These are phyloP conservation scores for Leptatherina wallacei DNA, from an alignment of 2,797 vertebrate genomes.

Conservation along the genomic window DNA sequence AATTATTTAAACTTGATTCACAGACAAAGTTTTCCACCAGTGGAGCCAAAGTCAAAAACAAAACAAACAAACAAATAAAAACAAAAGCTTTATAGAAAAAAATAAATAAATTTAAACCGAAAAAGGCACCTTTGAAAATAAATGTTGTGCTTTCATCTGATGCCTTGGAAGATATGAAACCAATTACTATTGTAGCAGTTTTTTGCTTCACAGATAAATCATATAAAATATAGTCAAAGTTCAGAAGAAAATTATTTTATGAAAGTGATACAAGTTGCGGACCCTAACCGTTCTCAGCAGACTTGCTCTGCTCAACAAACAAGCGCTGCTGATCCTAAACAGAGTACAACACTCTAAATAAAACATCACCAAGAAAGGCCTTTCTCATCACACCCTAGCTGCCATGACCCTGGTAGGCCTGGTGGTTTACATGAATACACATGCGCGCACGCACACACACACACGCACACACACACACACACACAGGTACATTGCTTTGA, in stretches of 20 bases:
- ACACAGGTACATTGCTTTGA: constrained; percentile 56
- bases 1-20: constrained; percentile 2
- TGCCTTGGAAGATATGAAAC: constrained; percentile 33
- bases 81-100: background rate
- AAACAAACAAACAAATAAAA: background rate
- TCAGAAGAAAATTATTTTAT: constrained; percentile 11
- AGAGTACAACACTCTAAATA: constrained; percentile 50
- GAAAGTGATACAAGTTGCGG: constrained; percentile 8
- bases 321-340: constrained; percentile 46
- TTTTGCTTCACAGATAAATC: constrained; percentile 15
- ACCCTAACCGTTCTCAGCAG: constrained; percentile 34
- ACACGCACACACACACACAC: constrained; percentile 52
- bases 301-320: constrained; percentile 41
- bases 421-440: constrained; percentile 24
- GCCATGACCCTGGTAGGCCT: constrained; percentile 78
- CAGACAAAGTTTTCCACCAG: background rate
- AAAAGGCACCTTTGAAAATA: constrained; percentile 1
- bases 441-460: too few species aligned
- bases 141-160: constrained; percentile 50
- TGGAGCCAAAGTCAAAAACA: background rate
- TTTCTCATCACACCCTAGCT: constrained; percentile 77
- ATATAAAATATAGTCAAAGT: constrained; percentile 32
- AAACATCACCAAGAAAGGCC: constrained; percentile 63
- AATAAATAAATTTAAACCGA: constrained; percentile 9
- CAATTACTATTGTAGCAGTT: constrained; percentile 7